Evolutionary conservation across 1,140 invertebrate genomes (phyloP), one percentile per base, ranked within the genome.

Genomic region (Pollicipes pollicipes): DNA sequence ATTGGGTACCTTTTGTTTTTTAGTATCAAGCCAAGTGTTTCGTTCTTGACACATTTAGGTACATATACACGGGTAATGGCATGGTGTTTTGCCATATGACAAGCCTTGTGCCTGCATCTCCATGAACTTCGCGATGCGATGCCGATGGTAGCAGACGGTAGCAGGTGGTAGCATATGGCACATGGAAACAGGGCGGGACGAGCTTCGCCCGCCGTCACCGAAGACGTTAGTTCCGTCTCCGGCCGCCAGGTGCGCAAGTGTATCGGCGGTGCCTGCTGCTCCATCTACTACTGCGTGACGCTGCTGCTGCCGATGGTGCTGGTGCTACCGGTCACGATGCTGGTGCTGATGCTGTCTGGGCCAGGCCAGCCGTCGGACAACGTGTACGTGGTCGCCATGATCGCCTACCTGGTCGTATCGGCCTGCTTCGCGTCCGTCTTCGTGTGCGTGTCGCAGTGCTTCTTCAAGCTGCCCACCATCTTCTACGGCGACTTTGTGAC

Each of bases 371-470:
- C 17, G 13, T 10, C 45, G 13, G 45, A 58, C 45, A 10, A 6
- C 13, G 13, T 58, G 6, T 21, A 58, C 45, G 24, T 58, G 10
- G 6, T 10, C 2, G 2, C 24, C 21, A 24, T 58, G 45, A 58
- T 58, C 45, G 45, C 17, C 45, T 58, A 58, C 45, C 2, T 58
- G 6, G 45, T 24, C 13, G 13, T 58, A 21, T 58, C 17, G 6
- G 45, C 45, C 8, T 24, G 13, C 10, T 58, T 10, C 45, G 45
- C 6, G 13, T 58, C 45, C 10, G 13, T 58, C 13, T 58, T 58
- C 45, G 45, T 58, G 45, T 58, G 45, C 45, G 45, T 58, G 45
- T 58, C 45, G 45, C 45, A 58, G 45, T 58, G 45, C 45, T 58
- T 58, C 45, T 58, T 58, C 45, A 58, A 58, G 45, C 45, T 58